Base-by-base conservation (phyloP, 1,140 invertebrate genomes). In the Dendroctonus valens region DNA sequence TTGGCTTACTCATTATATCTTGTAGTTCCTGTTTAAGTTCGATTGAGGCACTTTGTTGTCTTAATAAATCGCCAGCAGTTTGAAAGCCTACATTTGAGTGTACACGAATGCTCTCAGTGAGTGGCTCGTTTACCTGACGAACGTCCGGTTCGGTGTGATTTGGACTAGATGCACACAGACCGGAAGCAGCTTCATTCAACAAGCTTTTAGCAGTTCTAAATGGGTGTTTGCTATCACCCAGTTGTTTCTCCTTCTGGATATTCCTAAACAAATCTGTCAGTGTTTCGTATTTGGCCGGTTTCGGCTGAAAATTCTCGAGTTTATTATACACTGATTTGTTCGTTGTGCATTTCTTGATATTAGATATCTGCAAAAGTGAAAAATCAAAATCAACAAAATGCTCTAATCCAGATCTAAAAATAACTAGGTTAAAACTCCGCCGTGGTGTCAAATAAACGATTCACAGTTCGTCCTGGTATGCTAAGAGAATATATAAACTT, bases 231-330 rank as follows among this genome's bases (percentile, higher is more conserved):
- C 60, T 66, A 26, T 3, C 26, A 3, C 26, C 26, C 6, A 60
- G 6, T 39, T 64, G 63, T 52, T 70, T 68, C 51, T 77, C 73
- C 62, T 75, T 77, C 14, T 72, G 69, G n/a, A 75, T 76, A 53
- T 76, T 77, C 44, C 74, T 52, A 73, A 80, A 79, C 74, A 83
- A 59, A 70, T 82, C 78, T 39, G 69, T 67, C 41, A 83, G 73
- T 0, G 75, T 81, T 12, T 77, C 78, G 65, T 82, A 77, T 66
- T 79, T 81, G 14, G 67, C 66, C 4, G 75, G 72, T 60, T 80
- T 78, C 26, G 80, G 72, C 65, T 78, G 75, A 58, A 79, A 81
- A 12, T 73, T 75, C 41, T 61, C 51, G 37, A 79, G 57, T 5
- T 71, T 68, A 49, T 71, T 78, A 65, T 61, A 75, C 66, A 74